Conservation (phyloP, 2,797 vertebrate species). For the Leuciscus waleckii region DNA sequence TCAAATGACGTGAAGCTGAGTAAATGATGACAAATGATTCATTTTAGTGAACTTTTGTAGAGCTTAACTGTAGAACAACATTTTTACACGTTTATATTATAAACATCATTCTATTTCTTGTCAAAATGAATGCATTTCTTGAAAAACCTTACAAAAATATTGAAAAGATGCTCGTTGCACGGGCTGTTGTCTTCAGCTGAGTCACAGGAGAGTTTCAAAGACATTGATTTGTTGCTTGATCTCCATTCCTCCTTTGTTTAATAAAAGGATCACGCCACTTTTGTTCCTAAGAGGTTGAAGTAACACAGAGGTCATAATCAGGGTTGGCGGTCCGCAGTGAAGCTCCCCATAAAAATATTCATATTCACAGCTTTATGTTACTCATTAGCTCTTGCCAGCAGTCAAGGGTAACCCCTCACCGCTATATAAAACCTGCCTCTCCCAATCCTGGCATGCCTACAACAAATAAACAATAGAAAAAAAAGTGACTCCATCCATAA, state of each 20-base stretch:
- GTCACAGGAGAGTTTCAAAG: slow-evolving; percentile 29
- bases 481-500: slow-evolving; percentile 32
- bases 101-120: background rate
- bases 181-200: slow-evolving; percentile 10
- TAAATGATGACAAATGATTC: background rate
- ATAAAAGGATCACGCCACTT: slow-evolving; percentile 29
- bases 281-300: slow-evolving; percentile 35
- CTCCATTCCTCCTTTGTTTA: background rate
- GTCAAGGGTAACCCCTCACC: slow-evolving; percentile 33
- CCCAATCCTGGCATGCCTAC: slow-evolving; percentile 34
- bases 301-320: slow-evolving; percentile 49
- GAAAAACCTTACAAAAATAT: background rate
- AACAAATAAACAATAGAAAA: slow-evolving; percentile 31
- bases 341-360: slow-evolving; percentile 36
- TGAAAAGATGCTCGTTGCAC: background rate
- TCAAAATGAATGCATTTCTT: background rate
- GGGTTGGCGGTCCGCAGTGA: slow-evolving; percentile 22
- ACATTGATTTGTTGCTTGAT: slow-evolving; percentile 36
- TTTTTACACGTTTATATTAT: background rate
- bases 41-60: background rate
- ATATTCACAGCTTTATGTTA: slow-evolving; percentile 42
- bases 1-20: background rate
- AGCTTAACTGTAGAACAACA: background rate
- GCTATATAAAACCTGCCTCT: slow-evolving; percentile 34
- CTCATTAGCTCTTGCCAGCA: slow-evolving; percentile 48